Conservation (phyloP, 2,113 vertebrate genomes). For the Tachysurus fulvidraco region DNA sequence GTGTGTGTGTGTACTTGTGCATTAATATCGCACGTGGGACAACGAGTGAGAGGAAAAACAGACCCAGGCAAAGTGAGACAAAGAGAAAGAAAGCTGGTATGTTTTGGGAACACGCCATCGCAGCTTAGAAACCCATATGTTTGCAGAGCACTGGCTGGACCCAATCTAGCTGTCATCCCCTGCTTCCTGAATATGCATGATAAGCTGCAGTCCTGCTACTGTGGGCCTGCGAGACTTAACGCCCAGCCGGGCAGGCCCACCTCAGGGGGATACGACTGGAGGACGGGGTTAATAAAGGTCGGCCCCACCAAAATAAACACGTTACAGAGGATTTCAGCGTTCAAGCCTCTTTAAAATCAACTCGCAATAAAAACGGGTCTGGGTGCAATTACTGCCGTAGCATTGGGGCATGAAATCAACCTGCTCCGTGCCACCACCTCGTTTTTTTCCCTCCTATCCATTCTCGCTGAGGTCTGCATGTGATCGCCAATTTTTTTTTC, state of each 20-base stretch:
- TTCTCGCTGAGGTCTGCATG: constrained; percentile 88
- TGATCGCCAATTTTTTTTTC: constrained; percentile 59
- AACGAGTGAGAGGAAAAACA: constrained; percentile 43
- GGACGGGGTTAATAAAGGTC: constrained; percentile 98
- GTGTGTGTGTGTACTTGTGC: constrained; percentile 53
- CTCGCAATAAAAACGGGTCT: constrained; percentile 92
- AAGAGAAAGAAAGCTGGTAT: constrained; percentile 53
- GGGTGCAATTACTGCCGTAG: constrained; percentile 93
- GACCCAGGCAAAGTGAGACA: constrained; percentile 32
- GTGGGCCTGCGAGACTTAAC: constrained; percentile 82
- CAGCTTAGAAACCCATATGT: constrained; percentile 72
- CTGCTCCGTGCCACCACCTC: constrained; percentile 79
- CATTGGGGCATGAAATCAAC: constrained; percentile 95
- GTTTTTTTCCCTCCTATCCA: constrained; percentile 63
- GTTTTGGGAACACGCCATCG: constrained; percentile 42
- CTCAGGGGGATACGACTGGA: constrained; percentile 84
- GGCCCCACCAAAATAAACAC: constrained; percentile 92
- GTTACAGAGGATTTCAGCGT: constrained; percentile 93
- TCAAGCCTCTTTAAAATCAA: constrained; percentile 96
- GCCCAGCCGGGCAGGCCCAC: constrained; percentile 76
- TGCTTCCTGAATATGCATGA: constrained; percentile 77
- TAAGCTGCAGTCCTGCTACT: constrained; percentile 77
- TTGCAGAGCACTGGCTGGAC: constrained; percentile 69
- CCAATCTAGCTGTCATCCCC: constrained; percentile 85
- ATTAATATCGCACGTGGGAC: constrained; percentile 23